Evolutionary conservation across 1,140 invertebrate genomes (phyloP).

Genomic region (Drosophila micromelanica): DNA sequence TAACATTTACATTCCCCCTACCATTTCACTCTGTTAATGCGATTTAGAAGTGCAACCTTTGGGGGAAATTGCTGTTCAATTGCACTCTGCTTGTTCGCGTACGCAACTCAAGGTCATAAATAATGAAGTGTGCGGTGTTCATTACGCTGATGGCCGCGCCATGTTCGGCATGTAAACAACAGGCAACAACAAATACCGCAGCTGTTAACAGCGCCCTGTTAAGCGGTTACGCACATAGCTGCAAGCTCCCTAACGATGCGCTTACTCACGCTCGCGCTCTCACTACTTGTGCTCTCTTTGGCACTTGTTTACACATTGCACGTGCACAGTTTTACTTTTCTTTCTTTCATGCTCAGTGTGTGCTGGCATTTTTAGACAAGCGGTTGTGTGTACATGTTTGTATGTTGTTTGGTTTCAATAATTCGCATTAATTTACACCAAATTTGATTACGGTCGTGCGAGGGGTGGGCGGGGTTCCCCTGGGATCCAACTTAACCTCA

Average conservation of each 20-base stretch:
- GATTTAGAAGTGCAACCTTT: slow-evolving; percentile 6
- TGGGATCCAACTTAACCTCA: slow-evolving; percentile 66
- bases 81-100: slow-evolving; percentile 20
- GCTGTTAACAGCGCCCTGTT: slow-evolving; percentile 46
- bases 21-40: slow-evolving; percentile 17
- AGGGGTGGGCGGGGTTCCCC: not conserved
- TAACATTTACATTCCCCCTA: slow-evolving; percentile 24
- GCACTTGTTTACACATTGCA: slow-evolving; percentile 72
- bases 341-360: slow-evolving; percentile 65
- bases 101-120: slow-evolving; percentile 27
- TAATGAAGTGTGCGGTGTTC: slow-evolving; percentile 32
- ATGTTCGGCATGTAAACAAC: slow-evolving; percentile 15
- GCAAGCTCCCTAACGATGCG: slow-evolving; percentile 7
- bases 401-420: slow-evolving; percentile 35
- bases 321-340: slow-evolving; percentile 48
- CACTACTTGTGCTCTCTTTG: slow-evolving; percentile 4
- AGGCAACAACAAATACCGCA: not conserved
- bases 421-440: slow-evolving; percentile 64
- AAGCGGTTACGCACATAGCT: not conserved
- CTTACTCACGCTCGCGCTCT: slow-evolving; percentile 16
- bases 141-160: slow-evolving; percentile 27
- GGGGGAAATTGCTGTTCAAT: slow-evolving; percentile 36
- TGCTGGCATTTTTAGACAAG: slow-evolving; percentile 55
- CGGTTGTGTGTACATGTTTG: slow-evolving; percentile 55
- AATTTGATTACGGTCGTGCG: slow-evolving; percentile 35